Evolutionary conservation across 2,797 vertebrate species (phyloP), one percentile per base, ranked within the genome.

Genomic region (Pachyuromys duprasi): DNA sequence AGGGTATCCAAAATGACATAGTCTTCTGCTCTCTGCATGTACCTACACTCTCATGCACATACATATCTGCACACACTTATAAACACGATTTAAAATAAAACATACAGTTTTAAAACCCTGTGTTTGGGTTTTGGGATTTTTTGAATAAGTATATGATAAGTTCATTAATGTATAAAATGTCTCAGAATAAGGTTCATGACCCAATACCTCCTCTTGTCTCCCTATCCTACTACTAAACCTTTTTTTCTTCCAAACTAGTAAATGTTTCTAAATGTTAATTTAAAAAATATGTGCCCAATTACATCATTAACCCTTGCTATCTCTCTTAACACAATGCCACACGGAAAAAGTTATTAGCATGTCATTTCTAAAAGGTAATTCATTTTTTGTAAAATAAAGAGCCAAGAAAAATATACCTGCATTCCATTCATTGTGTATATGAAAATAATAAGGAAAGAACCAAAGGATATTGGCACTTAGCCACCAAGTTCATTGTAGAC

Each of bases 361-460:
- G 28, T 67, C 22, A 76, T 84, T 80, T 90, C 31, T 95, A 28
- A 72, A 86, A 86, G 62, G 36, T 31, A 93, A 67, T 28, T 84
- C 31, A 39, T 90, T 82, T 2, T 5, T 20, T 81, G 15, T 80
- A 91, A 83, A 45, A 80, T 81, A 55, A 14, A 81, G 20, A 67
- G 9, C 81, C 26, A 91, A 1, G 13, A 17, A 94, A 87, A 84
- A 36, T 17, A 84, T 1, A 62, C 70, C 5, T 63, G 0, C 55
- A 89, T 93, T 87, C 39, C 3, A 70, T 80, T 93, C 89, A 75
- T 39, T 87, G 0, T 33, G 15, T 74, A 13, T 89, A 83, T 36
- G 45, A 45, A 63, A 76, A 49, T 65, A 67, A 49, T 45, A 55
- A 42, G 53, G 90, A 88, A 60, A 86, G n/a, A 55, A 75, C 2